Conservation (phyloP, 1,140 invertebrate genomes). For the Fragariocoptes setiger region DNA sequence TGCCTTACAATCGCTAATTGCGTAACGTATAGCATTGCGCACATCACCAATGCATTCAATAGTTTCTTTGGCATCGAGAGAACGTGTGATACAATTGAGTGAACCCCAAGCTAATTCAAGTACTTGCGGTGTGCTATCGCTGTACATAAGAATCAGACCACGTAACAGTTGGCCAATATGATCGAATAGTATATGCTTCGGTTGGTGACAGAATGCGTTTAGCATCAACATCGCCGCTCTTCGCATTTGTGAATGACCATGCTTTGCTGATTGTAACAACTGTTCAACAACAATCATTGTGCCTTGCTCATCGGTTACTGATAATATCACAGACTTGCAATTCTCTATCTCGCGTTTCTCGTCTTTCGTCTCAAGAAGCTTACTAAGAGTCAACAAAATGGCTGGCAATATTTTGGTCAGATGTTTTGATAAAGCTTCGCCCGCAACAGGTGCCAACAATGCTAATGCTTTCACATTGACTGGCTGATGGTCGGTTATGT, state of each 20-base stretch:
- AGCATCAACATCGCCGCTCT: conserved; percentile 53
- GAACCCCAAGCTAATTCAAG: conserved; percentile 60
- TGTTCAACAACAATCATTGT: conserved; percentile 61
- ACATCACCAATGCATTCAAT: conserved; percentile 53
- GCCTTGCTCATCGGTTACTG: conserved; percentile 52
- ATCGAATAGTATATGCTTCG: conserved; percentile 42
- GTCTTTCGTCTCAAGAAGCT: conserved; percentile 22
- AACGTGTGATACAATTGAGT: conserved; percentile 58
- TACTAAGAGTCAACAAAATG: conserved; percentile 39
- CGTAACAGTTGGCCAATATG: conserved; percentile 59
- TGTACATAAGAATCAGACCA: conserved; percentile 52
- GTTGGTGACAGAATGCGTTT: conserved; percentile 56
- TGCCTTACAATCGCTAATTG: conserved; percentile 43
- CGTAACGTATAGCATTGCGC: conserved; percentile 58
- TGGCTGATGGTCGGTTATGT: conserved; percentile 19
- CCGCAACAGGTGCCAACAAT: conserved; percentile 62
- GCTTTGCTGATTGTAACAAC: conserved; percentile 41
- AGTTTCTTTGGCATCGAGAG: conserved; percentile 42
- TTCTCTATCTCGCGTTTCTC: conserved; percentile 54
- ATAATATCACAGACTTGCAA: conserved; percentile 65
- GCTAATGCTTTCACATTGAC: conserved; percentile 75
- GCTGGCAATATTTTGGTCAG: conserved; percentile 65
- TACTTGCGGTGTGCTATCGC: conserved; percentile 41
- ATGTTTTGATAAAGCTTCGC: conserved; percentile 64
- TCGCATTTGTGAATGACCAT: conserved; percentile 22